Percentiles rank a stretch among this genome's conserved stretches.
Evolutionary conservation across 1,140 invertebrate species (phyloP).

Genomic region (Paraescarpia echinospica): DNA sequence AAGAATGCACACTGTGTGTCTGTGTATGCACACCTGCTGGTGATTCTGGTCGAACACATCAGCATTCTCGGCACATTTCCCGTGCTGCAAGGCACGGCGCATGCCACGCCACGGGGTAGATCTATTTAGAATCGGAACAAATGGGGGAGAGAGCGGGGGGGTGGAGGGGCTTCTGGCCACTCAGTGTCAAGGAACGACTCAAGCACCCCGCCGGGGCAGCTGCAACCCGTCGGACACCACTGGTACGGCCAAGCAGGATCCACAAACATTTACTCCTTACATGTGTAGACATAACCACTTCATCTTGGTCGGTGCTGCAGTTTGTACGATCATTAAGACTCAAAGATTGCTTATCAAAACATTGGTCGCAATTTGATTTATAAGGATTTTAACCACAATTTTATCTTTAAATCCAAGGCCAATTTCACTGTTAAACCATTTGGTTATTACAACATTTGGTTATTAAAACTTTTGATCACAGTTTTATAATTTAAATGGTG

Average conservation of each 20-base stretch:
- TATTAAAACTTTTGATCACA: neutral
- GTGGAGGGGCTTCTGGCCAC: neutral
- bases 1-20: neutral
- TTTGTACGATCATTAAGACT: neutral
- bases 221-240: neutral
- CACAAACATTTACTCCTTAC: neutral
- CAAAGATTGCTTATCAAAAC: neutral
- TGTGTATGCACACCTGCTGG: neutral
- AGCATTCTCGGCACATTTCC: neutral
- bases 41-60: neutral
- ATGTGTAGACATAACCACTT: neutral
- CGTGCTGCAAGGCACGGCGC: neutral
- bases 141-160: neutral
- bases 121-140: neutral
- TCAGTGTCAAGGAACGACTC: neutral
- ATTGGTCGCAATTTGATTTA: neutral
- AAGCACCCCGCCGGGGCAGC: neutral
- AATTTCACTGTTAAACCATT: neutral
- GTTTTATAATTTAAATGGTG: neutral
- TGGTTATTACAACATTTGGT: neutral
- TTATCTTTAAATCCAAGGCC: neutral
- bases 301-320: neutral
- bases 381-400: neutral
- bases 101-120: neutral
- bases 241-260: neutral